Base-by-base conservation (phyloP, 2,888 invertebrate species). In the Drosophila villosipedis region DNA sequence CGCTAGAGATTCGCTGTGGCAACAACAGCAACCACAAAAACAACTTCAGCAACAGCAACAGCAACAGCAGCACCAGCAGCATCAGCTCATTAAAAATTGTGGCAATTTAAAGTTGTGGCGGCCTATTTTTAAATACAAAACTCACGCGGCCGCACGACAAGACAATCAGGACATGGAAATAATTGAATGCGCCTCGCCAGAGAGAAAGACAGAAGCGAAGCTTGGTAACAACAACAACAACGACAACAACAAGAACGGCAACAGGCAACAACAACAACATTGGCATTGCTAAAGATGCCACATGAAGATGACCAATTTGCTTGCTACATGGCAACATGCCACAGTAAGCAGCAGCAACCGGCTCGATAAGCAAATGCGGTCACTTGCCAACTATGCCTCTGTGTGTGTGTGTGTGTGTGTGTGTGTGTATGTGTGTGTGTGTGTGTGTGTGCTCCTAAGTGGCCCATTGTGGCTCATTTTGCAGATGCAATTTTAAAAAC, bases 131-230 rank as follows among this genome's bases (percentile, higher is more conserved):
- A 88, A 85, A 85, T 90, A 89, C 89, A 85, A 83, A 88, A 80
- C 78, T 82, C 68, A 89, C 81, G 78, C 86, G 73, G 78, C 83
- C 66, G 86, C 90, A 89, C 89, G 90, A 90, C 85, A 90, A 86
- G 90, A 81, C 85, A 90, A 89, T 89, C 89, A 90, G 85, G 89
- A 85, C 90, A 90, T 85, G 90, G 74, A 89, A 90, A 90, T 85
- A 85, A 85, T 85, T 85, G 89, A 90, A 89, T 85, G 85, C 90
- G 90, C 90, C 86, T 75, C 52, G 84, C 84, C 80, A 49, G 22
- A 47, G 22, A 25, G 62, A 43, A 41, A 41, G 35, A 22, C 39
- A 35, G 35, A 14, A 33, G 41, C 30, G 22, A 14, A 19, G 53
- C 10, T 30, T 16, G 37, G 37, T n/a, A 30, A 9, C 41, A 69